Evolutionary conservation across 2,888 invertebrate species (phyloP).

Genomic region (Apamea anceps): DNA sequence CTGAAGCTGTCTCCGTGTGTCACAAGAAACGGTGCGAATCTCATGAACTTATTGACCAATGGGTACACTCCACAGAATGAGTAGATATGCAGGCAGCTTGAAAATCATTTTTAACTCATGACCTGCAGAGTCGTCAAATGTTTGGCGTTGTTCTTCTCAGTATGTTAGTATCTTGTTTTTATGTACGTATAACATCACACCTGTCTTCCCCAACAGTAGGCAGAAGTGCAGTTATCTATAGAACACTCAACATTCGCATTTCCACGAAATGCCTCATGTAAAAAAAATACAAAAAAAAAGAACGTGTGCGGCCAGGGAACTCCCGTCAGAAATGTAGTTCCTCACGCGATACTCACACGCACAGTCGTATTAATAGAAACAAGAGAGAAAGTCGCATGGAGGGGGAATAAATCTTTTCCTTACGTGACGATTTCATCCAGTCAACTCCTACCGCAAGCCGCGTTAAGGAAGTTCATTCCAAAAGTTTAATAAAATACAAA

Average conservation of each 20-base stretch:
- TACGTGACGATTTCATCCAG: too few relatives aligned
- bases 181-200: not conserved
- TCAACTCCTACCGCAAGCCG: not conserved
- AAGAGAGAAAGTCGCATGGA: too few relatives aligned
- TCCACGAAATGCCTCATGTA: not conserved
- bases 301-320: too few relatives aligned
- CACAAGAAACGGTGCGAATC: conserved; percentile 44
- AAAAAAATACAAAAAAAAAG: not conserved
- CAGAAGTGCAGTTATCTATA: not conserved
- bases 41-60: conserved; percentile 44
- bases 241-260: not conserved
- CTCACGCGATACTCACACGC: too few relatives aligned
- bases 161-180: too few relatives aligned
- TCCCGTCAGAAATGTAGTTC: too few relatives aligned
- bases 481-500: too few relatives aligned
- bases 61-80: conserved; percentile 9
- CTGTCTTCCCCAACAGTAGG: not conserved
- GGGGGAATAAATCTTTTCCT: too few relatives aligned
- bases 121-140: not conserved
- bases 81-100: not conserved
- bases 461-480: not conserved
- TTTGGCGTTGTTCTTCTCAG: not conserved
- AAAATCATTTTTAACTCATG: not conserved
- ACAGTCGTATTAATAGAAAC: too few relatives aligned
- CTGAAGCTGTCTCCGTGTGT: conserved; percentile 29